These are phyloP conservation scores for Papilio machaon DNA, from an alignment of 1,140 invertebrate species.

Conservation along the genomic window DNA sequence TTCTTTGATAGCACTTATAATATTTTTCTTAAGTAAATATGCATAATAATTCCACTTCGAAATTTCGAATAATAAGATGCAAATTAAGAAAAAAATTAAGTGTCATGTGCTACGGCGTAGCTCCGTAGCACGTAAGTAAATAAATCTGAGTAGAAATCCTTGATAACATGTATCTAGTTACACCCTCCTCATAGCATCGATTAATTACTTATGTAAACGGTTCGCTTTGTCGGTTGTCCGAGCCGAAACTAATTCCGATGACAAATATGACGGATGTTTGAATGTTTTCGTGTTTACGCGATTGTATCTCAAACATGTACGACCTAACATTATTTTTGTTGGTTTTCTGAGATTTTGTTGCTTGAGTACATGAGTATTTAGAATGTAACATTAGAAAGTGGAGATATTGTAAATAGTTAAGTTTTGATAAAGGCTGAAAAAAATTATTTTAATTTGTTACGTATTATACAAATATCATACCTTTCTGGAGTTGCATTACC, in stretches of 20 bases:
- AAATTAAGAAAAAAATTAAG: background rate
- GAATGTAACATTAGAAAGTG: too few species aligned
- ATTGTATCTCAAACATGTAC: background rate
- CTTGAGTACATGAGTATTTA: background rate
- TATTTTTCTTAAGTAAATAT: too few species aligned
- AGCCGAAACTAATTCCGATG: conserved; percentile 29
- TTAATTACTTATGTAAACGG: conserved; percentile 76
- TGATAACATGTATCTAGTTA: conserved; percentile 46
- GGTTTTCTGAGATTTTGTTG: background rate
- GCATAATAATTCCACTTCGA: too few species aligned
- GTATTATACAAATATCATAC: too few species aligned
- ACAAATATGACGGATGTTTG: conserved; percentile 24
- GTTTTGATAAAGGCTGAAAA: too few species aligned
- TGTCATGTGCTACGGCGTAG: conserved; percentile 56
- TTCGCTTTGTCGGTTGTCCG: conserved; percentile 47
- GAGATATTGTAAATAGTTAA: too few species aligned
- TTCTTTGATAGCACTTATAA: too few species aligned
- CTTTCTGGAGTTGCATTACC: background rate
- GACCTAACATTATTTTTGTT: background rate
- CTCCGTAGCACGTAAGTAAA: conserved; percentile 69
- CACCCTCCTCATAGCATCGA: conserved; percentile 49
- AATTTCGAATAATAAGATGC: background rate
- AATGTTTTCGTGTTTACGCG: conserved; percentile 20
- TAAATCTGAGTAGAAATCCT: conserved; percentile 56
- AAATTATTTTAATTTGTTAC: too few species aligned